A percentile compares a stretch with the other conserved stretches of the same genome.
Evolutionary conservation across 2,888 invertebrate genomes (phyloP).

Genomic region (Hypsopygia costalis): DNA sequence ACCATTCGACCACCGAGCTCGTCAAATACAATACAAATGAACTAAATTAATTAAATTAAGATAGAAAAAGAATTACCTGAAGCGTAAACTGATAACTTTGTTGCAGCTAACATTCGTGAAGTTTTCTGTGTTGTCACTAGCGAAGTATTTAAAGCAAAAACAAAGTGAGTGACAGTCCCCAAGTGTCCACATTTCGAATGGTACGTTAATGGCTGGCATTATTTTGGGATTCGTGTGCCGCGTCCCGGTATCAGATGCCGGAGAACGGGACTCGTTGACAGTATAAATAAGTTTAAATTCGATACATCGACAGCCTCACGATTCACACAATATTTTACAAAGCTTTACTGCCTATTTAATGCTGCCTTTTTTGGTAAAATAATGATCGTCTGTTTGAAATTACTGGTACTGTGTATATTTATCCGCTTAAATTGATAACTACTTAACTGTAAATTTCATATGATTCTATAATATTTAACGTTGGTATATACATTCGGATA

Average conservation of each 20-base stretch:
- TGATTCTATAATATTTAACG: neutral
- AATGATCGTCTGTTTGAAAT: slow-evolving; percentile 21
- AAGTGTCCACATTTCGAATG: slow-evolving; percentile 37
- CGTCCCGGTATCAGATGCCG: slow-evolving; percentile 38
- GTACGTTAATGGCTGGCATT: slow-evolving; percentile 50
- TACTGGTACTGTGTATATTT: neutral
- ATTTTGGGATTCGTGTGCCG: slow-evolving; percentile 36
- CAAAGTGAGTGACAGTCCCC: slow-evolving; percentile 27
- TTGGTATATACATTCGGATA: too few relatives aligned
- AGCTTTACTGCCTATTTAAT: slow-evolving; percentile 42
- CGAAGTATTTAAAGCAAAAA: slow-evolving; percentile 8
- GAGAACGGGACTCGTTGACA: slow-evolving; percentile 36
- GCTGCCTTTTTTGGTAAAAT: slow-evolving; percentile 44
- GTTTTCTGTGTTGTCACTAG: slow-evolving; percentile 6
- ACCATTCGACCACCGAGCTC: too few relatives aligned
- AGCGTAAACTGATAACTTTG: too few relatives aligned
- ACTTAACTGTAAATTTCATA: neutral
- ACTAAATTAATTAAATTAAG: too few relatives aligned
- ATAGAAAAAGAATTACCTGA: too few relatives aligned
- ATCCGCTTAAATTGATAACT: neutral
- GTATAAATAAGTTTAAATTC: slow-evolving; percentile 47
- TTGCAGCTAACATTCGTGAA: slow-evolving; percentile 8
- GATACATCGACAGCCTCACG: slow-evolving; percentile 35
- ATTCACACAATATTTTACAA: slow-evolving; percentile 47
- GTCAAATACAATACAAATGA: too few relatives aligned